Conservation (phyloP, 1,140 invertebrate genomes). For the Trichomalopsis sarcophagae region DNA sequence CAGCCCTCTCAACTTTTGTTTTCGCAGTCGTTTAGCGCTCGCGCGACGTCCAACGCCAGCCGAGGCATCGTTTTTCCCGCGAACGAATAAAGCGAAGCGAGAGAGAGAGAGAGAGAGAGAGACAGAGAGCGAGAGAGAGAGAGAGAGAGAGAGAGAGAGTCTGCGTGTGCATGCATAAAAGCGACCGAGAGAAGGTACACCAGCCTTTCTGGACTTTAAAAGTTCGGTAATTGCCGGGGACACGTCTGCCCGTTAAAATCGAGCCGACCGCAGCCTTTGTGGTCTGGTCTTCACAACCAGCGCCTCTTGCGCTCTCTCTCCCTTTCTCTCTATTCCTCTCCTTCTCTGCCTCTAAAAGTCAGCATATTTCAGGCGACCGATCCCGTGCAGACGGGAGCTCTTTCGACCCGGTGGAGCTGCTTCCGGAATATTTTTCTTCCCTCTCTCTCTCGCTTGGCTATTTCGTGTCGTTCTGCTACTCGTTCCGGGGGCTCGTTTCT, state of each 20-base stretch:
- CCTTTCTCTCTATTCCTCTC: neutral
- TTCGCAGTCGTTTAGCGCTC: conserved; percentile 7
- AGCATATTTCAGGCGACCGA: conserved; percentile 69
- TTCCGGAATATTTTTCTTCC: conserved; percentile 37
- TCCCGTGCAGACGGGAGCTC: conserved; percentile 19
- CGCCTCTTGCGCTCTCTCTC: conserved; percentile 50
- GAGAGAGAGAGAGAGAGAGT: conserved; percentile 14
- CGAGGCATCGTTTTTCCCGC: neutral
- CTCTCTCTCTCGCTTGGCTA: neutral
- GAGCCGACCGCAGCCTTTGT: conserved; percentile 72
- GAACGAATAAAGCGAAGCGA: neutral
- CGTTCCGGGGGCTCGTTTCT: neutral
- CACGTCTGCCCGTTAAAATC: conserved; percentile 73
- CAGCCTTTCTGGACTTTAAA: conserved; percentile 68
- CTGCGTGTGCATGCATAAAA: conserved; percentile 43
- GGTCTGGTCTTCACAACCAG: conserved; percentile 62
- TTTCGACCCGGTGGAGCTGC: conserved; percentile 5
- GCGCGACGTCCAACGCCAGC: neutral
- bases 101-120: conserved; percentile 18
- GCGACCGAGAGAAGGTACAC: neutral
- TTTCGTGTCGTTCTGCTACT: neutral
- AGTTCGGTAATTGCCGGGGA: conserved; percentile 73
- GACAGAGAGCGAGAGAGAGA: conserved; percentile 25
- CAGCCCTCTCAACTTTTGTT: neutral
- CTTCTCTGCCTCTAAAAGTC: conserved; percentile 71